Evolutionary conservation across 1,140 invertebrate species (phyloP).

Genomic region (Penaeus indicus): DNA sequence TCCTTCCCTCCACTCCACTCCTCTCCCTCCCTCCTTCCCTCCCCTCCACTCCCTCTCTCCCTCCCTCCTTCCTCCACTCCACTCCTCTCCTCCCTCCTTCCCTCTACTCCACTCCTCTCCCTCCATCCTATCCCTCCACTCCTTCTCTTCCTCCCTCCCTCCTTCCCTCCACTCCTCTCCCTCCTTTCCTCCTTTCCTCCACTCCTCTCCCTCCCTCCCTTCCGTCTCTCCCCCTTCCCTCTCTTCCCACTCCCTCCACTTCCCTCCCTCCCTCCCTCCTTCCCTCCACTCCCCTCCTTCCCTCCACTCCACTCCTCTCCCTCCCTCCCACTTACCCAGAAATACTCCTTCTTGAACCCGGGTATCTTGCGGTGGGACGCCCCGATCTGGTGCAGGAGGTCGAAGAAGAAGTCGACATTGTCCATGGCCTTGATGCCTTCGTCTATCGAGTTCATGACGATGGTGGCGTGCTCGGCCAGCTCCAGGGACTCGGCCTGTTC

Average conservation of each 20-base stretch:
- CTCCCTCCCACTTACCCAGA: constrained; percentile 77
- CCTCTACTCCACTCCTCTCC: too few relatives aligned
- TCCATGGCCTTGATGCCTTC: constrained; percentile 88
- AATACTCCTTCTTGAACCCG: constrained; percentile 87
- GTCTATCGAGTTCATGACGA: constrained; percentile 87
- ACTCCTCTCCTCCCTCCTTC: too few relatives aligned
- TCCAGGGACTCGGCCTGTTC: constrained; percentile 82
- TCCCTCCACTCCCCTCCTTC: neutral
- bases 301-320: too few relatives aligned
- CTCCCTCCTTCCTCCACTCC: too few relatives aligned
- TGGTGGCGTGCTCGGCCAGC: constrained; percentile 86
- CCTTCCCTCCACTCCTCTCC: neutral
- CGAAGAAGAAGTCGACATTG: constrained; percentile 85
- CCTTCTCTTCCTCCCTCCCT: neutral
- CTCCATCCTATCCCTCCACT: neutral
- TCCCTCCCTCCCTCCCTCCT: neutral
- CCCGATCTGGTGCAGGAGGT: constrained; percentile 85
- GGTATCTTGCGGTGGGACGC: constrained; percentile 86
- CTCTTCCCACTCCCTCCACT: neutral
- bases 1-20: neutral
- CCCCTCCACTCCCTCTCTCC: too few relatives aligned
- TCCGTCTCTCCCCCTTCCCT: neutral
- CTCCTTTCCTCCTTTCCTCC: neutral
- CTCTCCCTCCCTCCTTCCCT: too few relatives aligned
- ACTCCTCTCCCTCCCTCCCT: neutral